Evolutionary conservation across 2,888 invertebrate species (phyloP).

Genomic region (Dyspetes luteomarginatus): DNA sequence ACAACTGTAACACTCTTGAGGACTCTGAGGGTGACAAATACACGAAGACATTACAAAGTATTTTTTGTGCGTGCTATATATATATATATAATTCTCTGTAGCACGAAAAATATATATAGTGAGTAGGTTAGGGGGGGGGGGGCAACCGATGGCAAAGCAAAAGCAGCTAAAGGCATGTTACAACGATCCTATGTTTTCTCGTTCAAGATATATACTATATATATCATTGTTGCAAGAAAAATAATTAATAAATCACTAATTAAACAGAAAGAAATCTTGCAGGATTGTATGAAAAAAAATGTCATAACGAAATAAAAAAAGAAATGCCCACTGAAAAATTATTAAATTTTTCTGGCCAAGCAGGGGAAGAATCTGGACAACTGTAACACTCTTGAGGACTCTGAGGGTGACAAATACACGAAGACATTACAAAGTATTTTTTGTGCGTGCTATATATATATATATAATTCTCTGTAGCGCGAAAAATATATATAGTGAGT

Average conservation of each 20-base stretch:
- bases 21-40: too few species aligned
- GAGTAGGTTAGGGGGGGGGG: background rate
- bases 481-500: conserved; percentile 5
- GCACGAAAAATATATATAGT: background rate
- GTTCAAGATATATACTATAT: conserved; percentile 16
- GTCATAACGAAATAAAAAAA: background rate
- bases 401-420: too few species aligned
- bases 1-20: too few species aligned
- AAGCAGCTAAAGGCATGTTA: conserved; percentile 19
- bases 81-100: conserved; percentile 5
- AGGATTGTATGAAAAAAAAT: too few species aligned
- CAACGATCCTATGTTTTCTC: conserved; percentile 20
- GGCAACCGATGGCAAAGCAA: conserved; percentile 6
- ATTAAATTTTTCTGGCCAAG: too few species aligned
- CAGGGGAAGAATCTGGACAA: too few species aligned
- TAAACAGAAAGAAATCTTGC: too few species aligned
- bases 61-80: background rate
- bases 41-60: too few species aligned
- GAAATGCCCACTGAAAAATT: too few species aligned
- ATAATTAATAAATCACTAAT: too few species aligned
- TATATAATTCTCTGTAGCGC: conserved; percentile 3
- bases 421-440: too few species aligned
- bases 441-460: conserved; percentile 1
- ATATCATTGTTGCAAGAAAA: conserved; percentile 77
- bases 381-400: too few species aligned